Percentiles rank a stretch among this genome's conserved stretches.
These are phyloP conservation scores for Belonocnema kinseyi DNA, from an alignment of 1,140 invertebrate species.

Conservation along the genomic window DNA sequence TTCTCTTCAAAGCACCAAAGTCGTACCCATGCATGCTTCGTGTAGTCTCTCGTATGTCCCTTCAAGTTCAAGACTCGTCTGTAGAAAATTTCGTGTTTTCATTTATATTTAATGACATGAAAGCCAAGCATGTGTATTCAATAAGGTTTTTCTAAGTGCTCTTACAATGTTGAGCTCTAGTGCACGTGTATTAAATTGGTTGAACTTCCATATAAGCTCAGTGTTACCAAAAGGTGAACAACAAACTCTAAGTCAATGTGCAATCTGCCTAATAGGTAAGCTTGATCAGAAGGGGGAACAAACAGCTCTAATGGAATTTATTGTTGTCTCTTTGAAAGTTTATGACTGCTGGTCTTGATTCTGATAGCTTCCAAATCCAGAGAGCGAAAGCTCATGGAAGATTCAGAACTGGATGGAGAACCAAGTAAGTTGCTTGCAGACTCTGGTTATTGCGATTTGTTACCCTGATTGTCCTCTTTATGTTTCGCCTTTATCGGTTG, in stretches of 20 bases:
- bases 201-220: not conserved
- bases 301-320: constrained; percentile 16
- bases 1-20: constrained; percentile 2
- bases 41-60: not conserved
- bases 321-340: constrained; percentile 2
- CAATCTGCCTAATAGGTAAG: constrained; percentile 23
- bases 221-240: constrained; percentile 18
- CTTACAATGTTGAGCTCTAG: no score
- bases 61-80: not conserved
- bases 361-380: constrained; percentile 26
- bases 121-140: not conserved
- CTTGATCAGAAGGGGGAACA: not conserved
- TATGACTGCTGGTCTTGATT: not conserved
- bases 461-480: constrained; percentile 24
- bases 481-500: constrained; percentile 28
- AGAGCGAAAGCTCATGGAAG: constrained; percentile 23
- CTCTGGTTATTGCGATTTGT: constrained; percentile 23
- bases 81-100: not conserved
- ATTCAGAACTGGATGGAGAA: constrained; percentile 2
- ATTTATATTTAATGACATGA: not conserved
- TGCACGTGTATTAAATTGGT: not conserved
- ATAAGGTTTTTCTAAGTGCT: no score
- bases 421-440: constrained; percentile 1
- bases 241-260: not conserved
- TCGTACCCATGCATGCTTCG: not conserved